A percentile compares a stretch with the other conserved stretches of the same genome.
phyloP scores from a whole-genome alignment of 2,113 vertebrate species.

The Crotalus tigris region DNA sequence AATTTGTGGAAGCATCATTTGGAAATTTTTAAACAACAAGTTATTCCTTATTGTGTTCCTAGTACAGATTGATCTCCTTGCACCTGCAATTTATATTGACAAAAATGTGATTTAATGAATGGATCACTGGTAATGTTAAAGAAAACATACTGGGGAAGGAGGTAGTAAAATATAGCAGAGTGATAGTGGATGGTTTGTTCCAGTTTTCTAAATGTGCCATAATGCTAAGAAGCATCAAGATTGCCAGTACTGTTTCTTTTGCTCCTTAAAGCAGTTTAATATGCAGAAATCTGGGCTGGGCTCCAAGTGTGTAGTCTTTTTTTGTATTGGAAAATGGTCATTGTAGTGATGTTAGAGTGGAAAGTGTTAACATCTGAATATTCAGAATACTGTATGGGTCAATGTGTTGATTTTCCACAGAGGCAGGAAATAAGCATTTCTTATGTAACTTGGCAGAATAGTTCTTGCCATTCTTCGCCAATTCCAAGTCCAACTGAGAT shows the following conservation, averaged over 20 bases:
- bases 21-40: not conserved
- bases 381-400: not conserved
- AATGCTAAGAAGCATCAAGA: not conserved
- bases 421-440: not conserved
- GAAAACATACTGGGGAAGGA: not conserved
- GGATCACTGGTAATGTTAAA: not conserved
- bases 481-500: not conserved
- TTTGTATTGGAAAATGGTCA: not conserved
- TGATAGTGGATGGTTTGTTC: not conserved
- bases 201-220: not conserved
- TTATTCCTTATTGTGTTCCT: not conserved
- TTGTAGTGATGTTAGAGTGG: not conserved
- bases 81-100: not conserved
- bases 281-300: not conserved
- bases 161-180: not conserved
- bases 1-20: not conserved
- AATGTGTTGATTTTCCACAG: not conserved
- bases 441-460: not conserved
- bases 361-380: not conserved
- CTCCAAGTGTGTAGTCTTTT: not conserved
- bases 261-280: not conserved
- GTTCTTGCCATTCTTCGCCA: not conserved
- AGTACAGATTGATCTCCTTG: not conserved
- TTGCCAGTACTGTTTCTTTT: not conserved
- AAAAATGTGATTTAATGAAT: not conserved